Base-by-base conservation (phyloP, 2,113 vertebrate species). In the Scalopus aquaticus region DNA sequence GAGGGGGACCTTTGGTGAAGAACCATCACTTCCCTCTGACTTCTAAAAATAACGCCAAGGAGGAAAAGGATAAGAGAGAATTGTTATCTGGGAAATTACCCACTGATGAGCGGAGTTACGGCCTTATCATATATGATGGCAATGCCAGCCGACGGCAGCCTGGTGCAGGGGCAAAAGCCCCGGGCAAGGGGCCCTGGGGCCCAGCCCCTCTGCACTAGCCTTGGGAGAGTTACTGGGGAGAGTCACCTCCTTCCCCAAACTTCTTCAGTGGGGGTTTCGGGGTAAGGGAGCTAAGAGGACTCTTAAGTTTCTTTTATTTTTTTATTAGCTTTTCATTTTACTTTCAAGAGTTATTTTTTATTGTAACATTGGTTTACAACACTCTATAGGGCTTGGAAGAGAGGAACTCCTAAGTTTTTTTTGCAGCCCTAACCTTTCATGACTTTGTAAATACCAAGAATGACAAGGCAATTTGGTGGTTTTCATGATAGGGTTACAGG, bases 391-490 rank as follows among this genome's bases (percentile, higher is more conserved):
- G 20, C 22, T 56, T 56, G 54, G 20, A 56, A 20, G 6, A 56
- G 20, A 56, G 54, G 54, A 22, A 22, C 54, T 69, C n/a, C n/a
- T 15, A 69, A 37, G 3, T 13, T 69, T 69, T 37, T 32, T 69
- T 35, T 56, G 20, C 37, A 32, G 22, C 13, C 24, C 42, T 44
- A 58, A 74, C 8, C 42, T 77, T 89, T 51, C 42, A 19, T 77
- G 82, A 80, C 62, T 95, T 84, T 80, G 81, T 46, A 80, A 91
- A 92, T 32, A 92, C 35, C 42, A 88, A 62, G 82, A 51, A 80
- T 74, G 42, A 80, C 37, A 88, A 86, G 26, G 56, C 49, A 91
- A 44, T 19, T 67, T 67, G 80, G 65, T 93, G 69, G 65, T 70
- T 90, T 94, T 69, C 82, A 85, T 7, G 78, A 3, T 5, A 92